phyloP scores from a whole-genome alignment of 2,888 invertebrate species.

The Drosophila atripex region DNA sequence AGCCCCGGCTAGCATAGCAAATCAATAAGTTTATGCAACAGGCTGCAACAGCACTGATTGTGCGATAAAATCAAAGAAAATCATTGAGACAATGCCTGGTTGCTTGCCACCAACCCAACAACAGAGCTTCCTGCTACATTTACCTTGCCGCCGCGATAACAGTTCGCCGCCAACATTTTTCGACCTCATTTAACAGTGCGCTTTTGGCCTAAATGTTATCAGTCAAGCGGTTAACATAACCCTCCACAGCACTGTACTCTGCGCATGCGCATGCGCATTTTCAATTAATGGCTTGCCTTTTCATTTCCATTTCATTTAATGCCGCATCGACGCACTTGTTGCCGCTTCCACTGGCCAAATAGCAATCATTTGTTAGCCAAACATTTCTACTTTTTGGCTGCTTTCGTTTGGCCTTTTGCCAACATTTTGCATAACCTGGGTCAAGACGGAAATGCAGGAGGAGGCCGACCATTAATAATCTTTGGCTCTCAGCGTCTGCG shows the following conservation, averaged over 20 bases:
- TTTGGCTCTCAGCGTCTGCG: conserved; percentile 42
- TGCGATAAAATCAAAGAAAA: conserved; percentile 64
- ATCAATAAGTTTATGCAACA: conserved; percentile 77
- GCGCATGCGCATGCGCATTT: conserved; percentile 50
- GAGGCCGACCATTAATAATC: conserved; percentile 74
- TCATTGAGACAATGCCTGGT: conserved; percentile 57
- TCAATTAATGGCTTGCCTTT: conserved; percentile 62
- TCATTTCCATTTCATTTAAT: conserved; percentile 35
- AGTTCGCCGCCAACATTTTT: conserved; percentile 51
- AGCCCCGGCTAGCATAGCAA: conserved; percentile 46
- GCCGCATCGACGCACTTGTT: conserved; percentile 58
- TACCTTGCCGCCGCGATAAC: conserved; percentile 9
- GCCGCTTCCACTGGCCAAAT: conserved; percentile 53
- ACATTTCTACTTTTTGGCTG: conserved; percentile 68
- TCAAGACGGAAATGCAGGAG: conserved; percentile 76
- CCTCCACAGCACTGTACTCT: conserved; percentile 1
- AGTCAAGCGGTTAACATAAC: conserved; percentile 1
- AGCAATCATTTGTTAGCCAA: conserved; percentile 72
- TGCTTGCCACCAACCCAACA: conserved; percentile 16
- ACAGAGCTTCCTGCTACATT: conserved; percentile 66
- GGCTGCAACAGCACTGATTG: conserved; percentile 59
- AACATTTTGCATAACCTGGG: conserved; percentile 78
- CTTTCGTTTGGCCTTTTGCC: conserved; percentile 77
- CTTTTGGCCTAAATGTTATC: conserved; percentile 2
- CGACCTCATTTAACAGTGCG: conserved; percentile 51